phyloP scores from a whole-genome alignment of 2,113 vertebrate genomes.

The Corythornis vintsioides region DNA sequence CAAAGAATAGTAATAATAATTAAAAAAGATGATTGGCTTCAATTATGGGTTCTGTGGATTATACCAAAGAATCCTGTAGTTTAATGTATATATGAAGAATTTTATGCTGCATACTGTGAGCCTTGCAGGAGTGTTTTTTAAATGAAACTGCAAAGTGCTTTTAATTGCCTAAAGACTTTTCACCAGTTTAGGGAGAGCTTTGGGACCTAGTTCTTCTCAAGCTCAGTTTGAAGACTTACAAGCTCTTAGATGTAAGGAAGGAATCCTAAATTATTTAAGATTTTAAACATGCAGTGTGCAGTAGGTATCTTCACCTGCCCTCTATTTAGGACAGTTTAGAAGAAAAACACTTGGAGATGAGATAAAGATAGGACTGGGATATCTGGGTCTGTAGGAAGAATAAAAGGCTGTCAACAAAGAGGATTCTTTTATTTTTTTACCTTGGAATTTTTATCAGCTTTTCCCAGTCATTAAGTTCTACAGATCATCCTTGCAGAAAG shows the following conservation, averaged over 20 bases:
- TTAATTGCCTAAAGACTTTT: neutral
- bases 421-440: neutral
- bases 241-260: neutral
- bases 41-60: neutral
- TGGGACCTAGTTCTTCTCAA: neutral
- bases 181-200: neutral
- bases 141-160: neutral
- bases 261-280: neutral
- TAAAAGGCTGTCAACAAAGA: neutral
- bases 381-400: neutral
- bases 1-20: neutral
- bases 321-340: neutral
- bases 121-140: neutral
- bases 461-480: neutral
- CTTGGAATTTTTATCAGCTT: neutral
- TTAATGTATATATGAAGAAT: neutral
- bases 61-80: neutral
- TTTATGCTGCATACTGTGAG: neutral
- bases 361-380: neutral
- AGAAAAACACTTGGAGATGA: neutral
- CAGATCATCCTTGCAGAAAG: neutral
- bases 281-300: neutral
- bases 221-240: neutral
- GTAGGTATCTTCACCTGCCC: neutral
- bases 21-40: neutral